These are phyloP conservation scores for Meandrina meandrites DNA, from an alignment of 92 coral and sea anemone genomes.

Conservation along the genomic window DNA sequence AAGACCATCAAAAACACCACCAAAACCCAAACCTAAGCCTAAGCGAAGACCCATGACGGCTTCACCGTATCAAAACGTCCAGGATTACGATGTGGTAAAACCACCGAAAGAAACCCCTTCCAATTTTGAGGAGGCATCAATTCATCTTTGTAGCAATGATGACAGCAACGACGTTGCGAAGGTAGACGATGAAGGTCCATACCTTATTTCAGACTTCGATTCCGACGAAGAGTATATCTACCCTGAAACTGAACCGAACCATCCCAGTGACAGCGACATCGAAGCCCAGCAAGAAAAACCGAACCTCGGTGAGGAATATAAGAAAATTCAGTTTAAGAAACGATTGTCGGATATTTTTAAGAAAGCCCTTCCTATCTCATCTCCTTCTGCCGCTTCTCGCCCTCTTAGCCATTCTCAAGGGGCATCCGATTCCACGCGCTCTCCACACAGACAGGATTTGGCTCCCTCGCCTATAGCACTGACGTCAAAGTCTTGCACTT, in stretches of 20 bases:
- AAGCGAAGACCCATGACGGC: background rate
- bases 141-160: background rate
- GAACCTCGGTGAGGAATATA: too few species aligned
- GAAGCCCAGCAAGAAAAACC: too few species aligned
- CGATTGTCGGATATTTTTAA: background rate
- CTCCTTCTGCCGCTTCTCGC: background rate
- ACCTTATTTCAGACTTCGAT: background rate
- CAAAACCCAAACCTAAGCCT: background rate
- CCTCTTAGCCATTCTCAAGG: background rate
- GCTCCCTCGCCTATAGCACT: too few species aligned
- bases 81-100: background rate
- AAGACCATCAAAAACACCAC: background rate
- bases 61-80: background rate
- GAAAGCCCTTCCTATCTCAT: background rate
- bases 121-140: background rate
- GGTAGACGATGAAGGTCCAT: background rate
- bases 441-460: background rate
- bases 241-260: background rate
- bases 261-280: background rate
- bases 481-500: background rate
- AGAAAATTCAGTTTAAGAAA: background rate
- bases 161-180: background rate
- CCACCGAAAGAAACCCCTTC: background rate
- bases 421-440: background rate
- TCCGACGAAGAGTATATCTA: conserved; percentile 4